Base-by-base conservation (phyloP, 1,140 invertebrate species). In the Chironomus tepperi region DNA sequence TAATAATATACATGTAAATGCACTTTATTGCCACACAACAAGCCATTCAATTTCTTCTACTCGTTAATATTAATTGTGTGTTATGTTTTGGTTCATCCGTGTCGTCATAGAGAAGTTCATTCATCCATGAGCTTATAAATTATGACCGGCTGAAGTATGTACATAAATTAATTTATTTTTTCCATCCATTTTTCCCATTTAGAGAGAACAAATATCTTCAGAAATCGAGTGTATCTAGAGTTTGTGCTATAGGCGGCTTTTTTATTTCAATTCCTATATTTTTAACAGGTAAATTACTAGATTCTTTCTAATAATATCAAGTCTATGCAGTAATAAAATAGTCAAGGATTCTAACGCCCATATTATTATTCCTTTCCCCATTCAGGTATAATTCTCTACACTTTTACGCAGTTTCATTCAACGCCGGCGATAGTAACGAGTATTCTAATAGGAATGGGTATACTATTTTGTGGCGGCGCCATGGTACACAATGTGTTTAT, bases 401-500 rank as follows among this genome's bases (percentile, higher is more conserved):
- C 94, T 2, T 93, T 96, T 80, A 92, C 95, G 79, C 93, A 95
- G 82, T 95, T 96, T 83, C 92, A 95, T 77, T 94, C 93, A 9
- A 94, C 93, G 21, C 93, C 94, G 8, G 94, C 95, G 2, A 93
- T 96, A 75, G 89, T 95, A 18, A 94, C 93, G 3, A 94, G 92
- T 77, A 88, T 93, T 0, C 89, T 96, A 78, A 95, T 96, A 72
- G 94, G 91, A 8, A 84, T 95, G 2, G 94, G 94, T 1, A 94
- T 96, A 57, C 87, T 96, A 12, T 96, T 96, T 83, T 96, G 94
- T 81, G 93, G 94, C 75, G 92, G 93, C 78, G 93, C 93, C 67
- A 93, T 96, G 88, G 93, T 96, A 8, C 95, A 97, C 83, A 96
- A 96, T 81, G 93, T 95, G 5, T 96, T 96, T 82, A 89, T 96